phyloP scores from a whole-genome alignment of 1,140 invertebrate species.

The Caenorhabditis inopinata region DNA sequence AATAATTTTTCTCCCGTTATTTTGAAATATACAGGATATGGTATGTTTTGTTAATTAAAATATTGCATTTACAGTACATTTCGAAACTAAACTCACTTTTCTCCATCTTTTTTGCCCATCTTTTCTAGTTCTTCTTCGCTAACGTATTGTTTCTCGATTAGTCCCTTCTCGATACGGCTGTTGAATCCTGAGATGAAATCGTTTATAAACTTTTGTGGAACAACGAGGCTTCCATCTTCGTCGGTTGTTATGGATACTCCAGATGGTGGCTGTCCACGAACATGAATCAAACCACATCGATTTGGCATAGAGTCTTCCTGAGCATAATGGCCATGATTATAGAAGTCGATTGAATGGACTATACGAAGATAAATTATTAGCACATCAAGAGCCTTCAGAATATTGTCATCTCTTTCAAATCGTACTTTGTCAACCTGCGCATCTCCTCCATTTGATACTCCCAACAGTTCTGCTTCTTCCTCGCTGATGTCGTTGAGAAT shows the following conservation, averaged over 20 bases:
- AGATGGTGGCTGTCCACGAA: conserved; percentile 79
- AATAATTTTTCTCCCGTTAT: no score
- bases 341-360: conserved; percentile 98
- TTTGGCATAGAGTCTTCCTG: conserved; percentile 99
- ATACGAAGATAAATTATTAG: conserved; percentile 89
- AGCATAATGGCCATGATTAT: conserved; percentile 96
- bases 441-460: background rate
- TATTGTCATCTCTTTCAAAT: conserved; percentile 33
- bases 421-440: background rate
- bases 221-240: conserved; percentile 55
- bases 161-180: conserved; percentile 82
- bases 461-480: background rate
- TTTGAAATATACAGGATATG: no score
- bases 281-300: conserved; percentile 92
- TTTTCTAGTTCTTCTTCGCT: conserved; percentile 81
- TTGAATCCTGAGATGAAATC: conserved; percentile 81
- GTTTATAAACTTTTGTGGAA: conserved; percentile 56
- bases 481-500: conserved; percentile 14
- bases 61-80: background rate
- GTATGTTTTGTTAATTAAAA: background rate
- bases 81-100: conserved; percentile 72
- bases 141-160: conserved; percentile 74
- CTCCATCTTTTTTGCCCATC: conserved; percentile 82
- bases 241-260: conserved; percentile 69
- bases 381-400: conserved; percentile 71